Evolutionary conservation across 2,113 vertebrate genomes (phyloP), one percentile per base, ranked within the genome.

Genomic region (Microtus pennsylvanicus): DNA sequence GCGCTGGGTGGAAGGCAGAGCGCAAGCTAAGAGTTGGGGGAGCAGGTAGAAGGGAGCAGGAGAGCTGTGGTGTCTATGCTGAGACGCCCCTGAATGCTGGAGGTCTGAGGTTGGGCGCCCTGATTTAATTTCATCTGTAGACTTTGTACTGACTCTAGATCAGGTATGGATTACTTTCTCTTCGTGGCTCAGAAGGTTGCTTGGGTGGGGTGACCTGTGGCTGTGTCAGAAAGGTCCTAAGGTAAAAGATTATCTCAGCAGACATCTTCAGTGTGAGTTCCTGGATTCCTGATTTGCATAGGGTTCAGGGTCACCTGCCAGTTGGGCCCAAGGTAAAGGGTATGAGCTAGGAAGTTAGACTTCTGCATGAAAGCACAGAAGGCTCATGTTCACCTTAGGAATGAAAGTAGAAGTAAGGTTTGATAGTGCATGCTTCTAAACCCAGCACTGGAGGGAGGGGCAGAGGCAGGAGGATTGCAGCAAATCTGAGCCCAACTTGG

Each of bases 241-340:
- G 5, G 42, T 9, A 38, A 58, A 35, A 90, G 88, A 61, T 1
- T 4, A 12, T 45, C 33, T 7, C 0, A 2, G 13, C 61, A n/a
- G 58, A n/a, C 7, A 24, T 69, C 80, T 77, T 81, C 28, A 47
- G 38, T 21, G 17, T 67, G 42, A 33, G 42, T 6, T 1, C 4
- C 1, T 7, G 35, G 38, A 4, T 8, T 19, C n/a, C 58, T 1
- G 2, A 13, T 19, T 35, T 11, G 33, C 33, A 33, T 8, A 28
- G 12, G 0, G 3, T 3, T 55, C 67, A 2, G 74, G 47, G 8
- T 16, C 52, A 35, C 74, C 85, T 30, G 72, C 22, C 42, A 10
- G 58, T 55, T 2, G 1, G 1, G 21, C 9, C 89, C 35, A 28
- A 88, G 22, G 38, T 33, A 19, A 74, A 28, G 3, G 50, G n/a